Evolutionary conservation across 2,797 vertebrate genomes (phyloP).

Genomic region (Buceros bicornis): DNA sequence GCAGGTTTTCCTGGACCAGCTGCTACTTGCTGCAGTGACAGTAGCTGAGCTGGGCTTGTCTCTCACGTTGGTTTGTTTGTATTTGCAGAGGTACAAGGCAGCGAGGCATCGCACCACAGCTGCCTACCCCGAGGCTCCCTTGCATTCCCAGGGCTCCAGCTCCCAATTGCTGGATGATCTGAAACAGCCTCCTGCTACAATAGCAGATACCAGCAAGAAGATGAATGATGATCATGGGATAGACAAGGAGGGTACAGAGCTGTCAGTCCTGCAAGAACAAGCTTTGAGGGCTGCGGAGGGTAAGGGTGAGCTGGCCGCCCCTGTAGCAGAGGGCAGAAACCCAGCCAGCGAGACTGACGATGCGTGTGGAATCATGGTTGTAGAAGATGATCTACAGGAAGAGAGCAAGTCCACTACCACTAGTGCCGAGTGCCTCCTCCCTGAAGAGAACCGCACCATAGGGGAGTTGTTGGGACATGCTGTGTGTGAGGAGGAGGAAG

Average conservation of each 20-base stretch:
- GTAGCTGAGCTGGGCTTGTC: background rate
- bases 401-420: background rate
- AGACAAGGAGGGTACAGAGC: background rate
- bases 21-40: conserved; percentile 1
- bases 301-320: conserved; percentile 45
- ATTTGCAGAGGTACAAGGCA: conserved; percentile 81
- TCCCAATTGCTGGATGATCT: conserved; percentile 56
- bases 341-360: background rate
- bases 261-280: conserved; percentile 21
- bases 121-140: conserved; percentile 49
- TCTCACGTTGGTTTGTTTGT: conserved; percentile 14
- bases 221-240: background rate
- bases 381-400: conserved; percentile 51
- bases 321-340: conserved; percentile 20
- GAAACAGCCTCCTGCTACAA: conserved; percentile 9
- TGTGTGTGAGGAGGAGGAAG: background rate
- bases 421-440: background rate
- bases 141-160: conserved; percentile 64
- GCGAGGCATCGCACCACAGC: conserved; percentile 63
- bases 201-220: background rate
- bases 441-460: background rate
- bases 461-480: background rate
- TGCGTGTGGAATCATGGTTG: background rate
- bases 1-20: conserved; percentile 60
- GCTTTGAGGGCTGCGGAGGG: conserved; percentile 32